phyloP scores from a whole-genome alignment of 1,140 invertebrate genomes.

The Carposina sasakii region DNA sequence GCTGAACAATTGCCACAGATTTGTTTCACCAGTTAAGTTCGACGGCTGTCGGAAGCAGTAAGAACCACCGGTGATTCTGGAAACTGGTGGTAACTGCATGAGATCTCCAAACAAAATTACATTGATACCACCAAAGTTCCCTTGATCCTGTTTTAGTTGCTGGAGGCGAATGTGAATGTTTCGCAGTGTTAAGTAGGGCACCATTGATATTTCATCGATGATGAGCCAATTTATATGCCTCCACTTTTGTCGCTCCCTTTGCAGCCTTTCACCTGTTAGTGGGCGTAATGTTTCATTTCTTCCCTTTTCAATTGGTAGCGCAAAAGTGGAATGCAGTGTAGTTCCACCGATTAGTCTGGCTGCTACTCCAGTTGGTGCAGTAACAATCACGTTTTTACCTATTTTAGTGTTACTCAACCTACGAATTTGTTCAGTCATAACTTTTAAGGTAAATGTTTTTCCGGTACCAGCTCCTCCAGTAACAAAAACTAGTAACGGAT shows the following conservation, averaged over 20 bases:
- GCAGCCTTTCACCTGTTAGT: slow-evolving; percentile 44
- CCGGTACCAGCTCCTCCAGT: slow-evolving; percentile 38
- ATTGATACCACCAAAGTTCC: slow-evolving; percentile 31
- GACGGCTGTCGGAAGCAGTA: slow-evolving; percentile 37
- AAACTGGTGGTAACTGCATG: slow-evolving; percentile 45
- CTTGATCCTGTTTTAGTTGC: slow-evolving; percentile 24
- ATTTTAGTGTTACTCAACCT: neutral
- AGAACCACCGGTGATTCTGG: slow-evolving; percentile 28
- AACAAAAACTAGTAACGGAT: slow-evolving; percentile 18
- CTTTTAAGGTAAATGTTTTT: slow-evolving; percentile 43
- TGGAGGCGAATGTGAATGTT: slow-evolving; percentile 47
- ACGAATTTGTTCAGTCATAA: slow-evolving; percentile 9
- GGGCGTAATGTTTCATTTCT: slow-evolving; percentile 32
- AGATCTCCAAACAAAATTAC: slow-evolving; percentile 47
- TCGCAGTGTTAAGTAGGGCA: slow-evolving; percentile 47
- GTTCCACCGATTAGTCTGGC: slow-evolving; percentile 33
- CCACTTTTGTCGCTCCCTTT: slow-evolving; percentile 43
- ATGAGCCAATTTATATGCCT: slow-evolving; percentile 49
- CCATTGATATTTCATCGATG: slow-evolving; percentile 61
- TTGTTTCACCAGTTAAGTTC: slow-evolving; percentile 32
- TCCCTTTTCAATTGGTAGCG: slow-evolving; percentile 48
- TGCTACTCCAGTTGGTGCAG: slow-evolving; percentile 41
- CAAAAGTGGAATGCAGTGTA: slow-evolving; percentile 37
- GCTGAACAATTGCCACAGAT: slow-evolving; percentile 43
- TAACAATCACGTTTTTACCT: slow-evolving; percentile 33